A percentile compares a stretch with the other conserved stretches of the same genome.
phyloP scores from a whole-genome alignment of 1,140 invertebrate species.

The Neodiprion lecontei region DNA sequence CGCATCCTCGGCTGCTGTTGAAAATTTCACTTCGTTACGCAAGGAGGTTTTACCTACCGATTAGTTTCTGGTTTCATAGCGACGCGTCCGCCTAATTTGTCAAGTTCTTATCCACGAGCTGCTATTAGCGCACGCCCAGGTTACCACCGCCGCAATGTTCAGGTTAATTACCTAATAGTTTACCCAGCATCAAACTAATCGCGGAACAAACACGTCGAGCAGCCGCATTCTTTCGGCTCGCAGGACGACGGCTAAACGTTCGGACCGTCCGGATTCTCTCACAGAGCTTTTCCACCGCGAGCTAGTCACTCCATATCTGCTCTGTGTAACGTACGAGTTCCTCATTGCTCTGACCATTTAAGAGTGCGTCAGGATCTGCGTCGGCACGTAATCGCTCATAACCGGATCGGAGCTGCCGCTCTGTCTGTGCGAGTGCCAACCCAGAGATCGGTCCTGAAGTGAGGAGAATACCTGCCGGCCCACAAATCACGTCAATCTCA shows the following conservation, averaged over 20 bases:
- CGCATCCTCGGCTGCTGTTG: too few species aligned
- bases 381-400: background rate
- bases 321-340: background rate
- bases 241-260: background rate
- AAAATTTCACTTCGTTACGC: too few species aligned
- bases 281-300: too few species aligned
- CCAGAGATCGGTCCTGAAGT: too few species aligned
- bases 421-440: too few species aligned
- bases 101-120: background rate
- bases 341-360: background rate
- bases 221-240: background rate
- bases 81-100: conserved; percentile 1
- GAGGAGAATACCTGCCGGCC: too few species aligned
- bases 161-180: background rate
- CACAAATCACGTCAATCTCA: too few species aligned
- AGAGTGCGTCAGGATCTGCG: background rate
- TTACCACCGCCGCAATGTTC: background rate
- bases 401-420: too few species aligned
- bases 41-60: too few species aligned
- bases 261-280: background rate
- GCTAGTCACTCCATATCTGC: background rate
- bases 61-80: background rate
- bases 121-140: background rate
- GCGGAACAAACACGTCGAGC: background rate
- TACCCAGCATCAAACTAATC: too few species aligned